Evolutionary conservation across 2,797 vertebrate genomes (phyloP).

Genomic region (Apodemus agrarius): DNA sequence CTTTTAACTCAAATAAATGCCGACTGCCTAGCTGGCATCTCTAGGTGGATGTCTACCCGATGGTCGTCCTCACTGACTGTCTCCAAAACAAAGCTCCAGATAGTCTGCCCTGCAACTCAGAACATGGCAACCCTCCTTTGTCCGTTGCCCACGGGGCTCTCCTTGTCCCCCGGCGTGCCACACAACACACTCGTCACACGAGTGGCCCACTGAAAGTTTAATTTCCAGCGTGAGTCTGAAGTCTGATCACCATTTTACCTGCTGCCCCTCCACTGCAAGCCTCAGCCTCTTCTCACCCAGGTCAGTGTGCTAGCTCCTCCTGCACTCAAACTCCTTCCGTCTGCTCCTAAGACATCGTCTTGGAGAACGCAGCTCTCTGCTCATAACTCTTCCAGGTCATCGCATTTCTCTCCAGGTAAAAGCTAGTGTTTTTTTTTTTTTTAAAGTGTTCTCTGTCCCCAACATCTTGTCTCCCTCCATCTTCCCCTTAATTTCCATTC

Average conservation of each 20-base stretch:
- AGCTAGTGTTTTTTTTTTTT: no score
- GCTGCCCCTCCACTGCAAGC: not conserved
- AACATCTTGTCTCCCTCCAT: not conserved
- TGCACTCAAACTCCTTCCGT: not conserved
- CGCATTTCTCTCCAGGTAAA: not conserved
- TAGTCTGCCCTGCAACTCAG: not conserved
- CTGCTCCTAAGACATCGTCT: not conserved
- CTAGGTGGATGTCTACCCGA: not conserved
- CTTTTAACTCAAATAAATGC: constrained; percentile 15
- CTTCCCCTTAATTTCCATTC: not conserved
- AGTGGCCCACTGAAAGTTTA: not conserved
- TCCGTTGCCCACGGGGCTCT: not conserved
- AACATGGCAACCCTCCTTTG: not conserved
- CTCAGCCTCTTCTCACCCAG: not conserved
- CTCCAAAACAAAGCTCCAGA: not conserved
- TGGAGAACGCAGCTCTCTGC: not conserved
- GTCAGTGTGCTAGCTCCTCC: no score
- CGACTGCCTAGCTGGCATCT: not conserved
- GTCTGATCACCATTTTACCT: not conserved
- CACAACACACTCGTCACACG: not conserved
- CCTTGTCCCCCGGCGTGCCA: not conserved
- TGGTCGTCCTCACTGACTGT: not conserved
- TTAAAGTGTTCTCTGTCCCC: not conserved
- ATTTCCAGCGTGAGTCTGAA: constrained; percentile 16
- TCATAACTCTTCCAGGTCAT: not conserved